Base-by-base conservation (phyloP, 92 coral and sea anemone species). In the Parazoanthus atlanticus region DNA sequence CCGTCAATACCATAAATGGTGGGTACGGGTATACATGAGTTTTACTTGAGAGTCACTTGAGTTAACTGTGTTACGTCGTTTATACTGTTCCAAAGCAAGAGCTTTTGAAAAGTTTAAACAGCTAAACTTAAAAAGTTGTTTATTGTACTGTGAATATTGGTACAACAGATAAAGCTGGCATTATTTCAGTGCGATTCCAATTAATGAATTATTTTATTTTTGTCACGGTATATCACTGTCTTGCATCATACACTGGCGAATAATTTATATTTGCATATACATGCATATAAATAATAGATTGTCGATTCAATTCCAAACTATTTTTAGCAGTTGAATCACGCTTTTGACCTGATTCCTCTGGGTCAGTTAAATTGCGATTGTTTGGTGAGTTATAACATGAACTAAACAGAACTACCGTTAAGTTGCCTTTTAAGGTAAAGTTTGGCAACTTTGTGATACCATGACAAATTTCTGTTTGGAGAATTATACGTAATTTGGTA, bases 381-480 rank as follows among this genome's bases (percentile, higher is more conserved):
- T 67, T 28, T 25, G 21, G 28, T 6, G 19, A 67, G 73, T 16
- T 52, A 52, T 52, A 12, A 16, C 58, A 52, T 61, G 69, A 0
- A 25, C 28, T 61, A 25, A 61, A 3, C 3, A 52, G 69, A 19
- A 61, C 8, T 23, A 61, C 69, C 69, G n/a, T 74, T 74, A 2
- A 13, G 28, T 32, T 74, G 13, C 79, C 79, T 74, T 74, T 74
- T 74, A 74, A 74, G 79, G 79, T 74, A 74, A 74, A 36, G 78
- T 36, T 74, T 74, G 23, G 46, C 49, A 36, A 74, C 46, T 74
- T 41, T 2, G 47, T 34, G 25, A 33, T 34, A 5, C 46, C 10
- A 33, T 19, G 79, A 34, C 29, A 74, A 74, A 17, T 36, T 74
- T 32, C 79, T 41, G 13, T 74, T 74, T 74, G 10, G 79, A 74